Evolutionary conservation across 2,113 vertebrate species (phyloP), one percentile per base, ranked within the genome.

Genomic region (Phocoena phocoena): DNA sequence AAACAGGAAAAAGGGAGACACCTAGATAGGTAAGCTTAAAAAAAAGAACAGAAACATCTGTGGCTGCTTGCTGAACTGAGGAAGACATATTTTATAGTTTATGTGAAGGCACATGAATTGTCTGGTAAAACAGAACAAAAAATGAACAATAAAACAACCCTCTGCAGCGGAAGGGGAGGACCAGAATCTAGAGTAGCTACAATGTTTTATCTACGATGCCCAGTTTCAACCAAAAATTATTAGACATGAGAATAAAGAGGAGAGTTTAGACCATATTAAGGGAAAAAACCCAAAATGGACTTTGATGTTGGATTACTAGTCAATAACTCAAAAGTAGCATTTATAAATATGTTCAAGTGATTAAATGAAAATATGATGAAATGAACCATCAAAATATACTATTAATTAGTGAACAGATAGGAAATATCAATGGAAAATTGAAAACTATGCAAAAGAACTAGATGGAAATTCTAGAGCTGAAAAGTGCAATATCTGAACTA

Each of bases 121-220:
- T 14, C 73, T n/a, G 21, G 11, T 3, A 38, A 88, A 60, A 77
- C 3, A 36, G 53, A 12, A 41, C 31, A 38, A 62, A 70, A 55
- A 62, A 70, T 6, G 65, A 26, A 18, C 23, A 17, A 58, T 31
- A 58, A 79, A 47, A 74, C 25, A 70, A 36, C 3, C 3, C n/a
- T 68, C 14, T 25, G 18, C 0, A 25, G 60, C 1, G 62, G 11
- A 13, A 23, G 41, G 44, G 28, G 60, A 8, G 23, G 60, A 68
- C 28, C 13, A 60, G 38, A 73, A 82, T 62, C 26, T 28, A 87
- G 8, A 82, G 60, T 55, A 63, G 23, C 10, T 60, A 15, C 2
- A 53, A 20, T 9, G 2, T 0, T 1, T 76, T 25, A 33, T 14
- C 17, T 10, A 10, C 25, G 21, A 20, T 10, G 6, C 53, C n/a